These are phyloP conservation scores for Halichoerus grypus DNA, from an alignment of 2,113 vertebrate species.

Conservation along the genomic window DNA sequence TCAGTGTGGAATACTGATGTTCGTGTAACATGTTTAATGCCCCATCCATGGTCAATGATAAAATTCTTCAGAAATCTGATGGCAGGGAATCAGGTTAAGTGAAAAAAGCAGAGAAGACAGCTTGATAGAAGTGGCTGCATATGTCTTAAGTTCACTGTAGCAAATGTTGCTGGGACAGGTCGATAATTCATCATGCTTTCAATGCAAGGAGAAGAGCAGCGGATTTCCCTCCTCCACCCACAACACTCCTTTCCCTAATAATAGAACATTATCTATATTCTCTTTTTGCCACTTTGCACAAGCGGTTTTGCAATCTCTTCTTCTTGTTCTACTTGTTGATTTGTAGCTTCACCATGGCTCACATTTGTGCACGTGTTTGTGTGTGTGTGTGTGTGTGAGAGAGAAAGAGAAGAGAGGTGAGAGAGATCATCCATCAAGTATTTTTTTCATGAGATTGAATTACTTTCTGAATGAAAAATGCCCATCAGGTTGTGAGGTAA, in stretches of 20 bases:
- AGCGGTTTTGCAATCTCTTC: neutral
- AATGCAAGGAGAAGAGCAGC: neutral
- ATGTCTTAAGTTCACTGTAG: neutral
- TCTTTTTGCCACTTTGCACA: neutral
- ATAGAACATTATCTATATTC: neutral
- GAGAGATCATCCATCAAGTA: conserved; percentile 6
- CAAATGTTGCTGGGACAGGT: conserved; percentile 18
- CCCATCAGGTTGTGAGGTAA: neutral
- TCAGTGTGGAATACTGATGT: neutral
- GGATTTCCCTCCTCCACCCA: neutral
- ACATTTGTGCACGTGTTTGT: neutral
- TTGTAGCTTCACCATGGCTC: neutral
- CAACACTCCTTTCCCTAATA: neutral
- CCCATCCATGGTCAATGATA: neutral
- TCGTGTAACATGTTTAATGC: conserved; percentile 11
- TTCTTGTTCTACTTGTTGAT: conserved; percentile 33
- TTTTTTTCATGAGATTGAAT: conserved; percentile 53
- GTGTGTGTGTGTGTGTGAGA: neutral
- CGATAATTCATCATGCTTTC: conserved; percentile 13
- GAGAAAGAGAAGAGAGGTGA: neutral
- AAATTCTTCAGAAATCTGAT: conserved; percentile 23
- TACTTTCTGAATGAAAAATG: conserved; percentile 75
- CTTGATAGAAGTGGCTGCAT: neutral
- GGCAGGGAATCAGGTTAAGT: neutral
- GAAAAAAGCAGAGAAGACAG: neutral